Evolutionary conservation across 1,140 invertebrate species (phyloP), one percentile per base, ranked within the genome.

Genomic region (Drosophila tropicalis): DNA sequence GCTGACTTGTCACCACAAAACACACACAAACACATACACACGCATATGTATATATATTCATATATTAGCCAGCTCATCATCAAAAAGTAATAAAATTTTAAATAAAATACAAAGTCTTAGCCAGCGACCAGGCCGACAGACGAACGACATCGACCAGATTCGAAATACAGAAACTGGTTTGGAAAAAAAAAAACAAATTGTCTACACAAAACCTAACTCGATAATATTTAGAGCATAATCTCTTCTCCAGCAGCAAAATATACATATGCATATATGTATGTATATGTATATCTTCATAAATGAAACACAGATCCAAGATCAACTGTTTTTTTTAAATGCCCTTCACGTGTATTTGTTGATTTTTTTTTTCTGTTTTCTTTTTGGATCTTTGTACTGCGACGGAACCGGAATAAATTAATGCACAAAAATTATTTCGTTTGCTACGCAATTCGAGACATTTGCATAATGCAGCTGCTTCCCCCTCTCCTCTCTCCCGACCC

Each of bases 361-460:
- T 44, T 15, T 25, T 36, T 13, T 9, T 36, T 15, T 47, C n/a
- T 55, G 47, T 55, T 36, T 54, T 15, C 1, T 29, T 47, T 51
- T 51, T 17, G 44, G 39, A 51, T 58, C 40, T 87, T 87, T 89
- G 76, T 64, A 75, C 82, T 77, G 69, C 44, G 47, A 55, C 76
- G 73, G 32, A 76, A 70, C 68, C 63, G 58, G 70, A 79, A 86
- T 76, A 71, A 79, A 82, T 80, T 76, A 83, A 80, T 79, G 84
- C 76, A 84, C 69, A 72, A 70, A 82, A 73, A 74, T 74, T 74
- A 77, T 80, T 83, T 79, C 62, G 63, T 66, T 86, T 72, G 63
- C 82, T 85, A 85, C 82, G 82, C 82, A 86, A 85, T 79, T 68
- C 63, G 61, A 60, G 44, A 25, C 72, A 83, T 86, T 87, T 83